Percentiles rank a stretch among this genome's conserved stretches.
Evolutionary conservation across 2,797 vertebrate genomes (phyloP).

Genomic region (Pterois miles): DNA sequence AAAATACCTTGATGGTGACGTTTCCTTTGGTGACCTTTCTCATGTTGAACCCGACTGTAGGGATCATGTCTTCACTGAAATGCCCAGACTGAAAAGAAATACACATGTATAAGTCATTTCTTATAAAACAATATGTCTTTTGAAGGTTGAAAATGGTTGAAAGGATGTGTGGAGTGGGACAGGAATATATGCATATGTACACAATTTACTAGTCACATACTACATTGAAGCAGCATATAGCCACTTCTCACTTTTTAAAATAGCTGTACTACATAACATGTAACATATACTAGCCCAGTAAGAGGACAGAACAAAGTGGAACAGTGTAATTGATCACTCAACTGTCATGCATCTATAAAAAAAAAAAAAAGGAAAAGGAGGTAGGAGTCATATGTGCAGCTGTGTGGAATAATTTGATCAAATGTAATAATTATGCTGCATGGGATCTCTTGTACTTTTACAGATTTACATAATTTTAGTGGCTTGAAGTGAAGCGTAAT

Average conservation of each 20-base stretch:
- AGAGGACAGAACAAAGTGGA: not conserved
- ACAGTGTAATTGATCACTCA: not conserved
- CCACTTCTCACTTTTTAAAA: not conserved
- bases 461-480: not conserved
- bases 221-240: not conserved
- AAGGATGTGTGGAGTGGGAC: not conserved
- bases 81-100: conserved; percentile 90
- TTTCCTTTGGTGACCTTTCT: conserved; percentile 99
- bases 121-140: not conserved
- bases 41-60: conserved; percentile 99
- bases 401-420: not conserved
- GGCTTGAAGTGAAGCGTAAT: not conserved
- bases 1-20: conserved; percentile 96
- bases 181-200: not conserved
- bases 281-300: not conserved
- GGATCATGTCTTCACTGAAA: conserved; percentile 99
- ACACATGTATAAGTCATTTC: not conserved
- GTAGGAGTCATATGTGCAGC: not conserved
- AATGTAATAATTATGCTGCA: not conserved
- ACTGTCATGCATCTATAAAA: not conserved
- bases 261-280: not conserved
- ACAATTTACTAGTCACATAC: not conserved
- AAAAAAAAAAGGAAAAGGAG: not conserved
- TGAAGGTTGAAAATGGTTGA: not conserved
- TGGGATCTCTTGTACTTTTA: not conserved